These are phyloP conservation scores for Clupea harengus DNA, from an alignment of 2,113 vertebrate species.

Conservation along the genomic window DNA sequence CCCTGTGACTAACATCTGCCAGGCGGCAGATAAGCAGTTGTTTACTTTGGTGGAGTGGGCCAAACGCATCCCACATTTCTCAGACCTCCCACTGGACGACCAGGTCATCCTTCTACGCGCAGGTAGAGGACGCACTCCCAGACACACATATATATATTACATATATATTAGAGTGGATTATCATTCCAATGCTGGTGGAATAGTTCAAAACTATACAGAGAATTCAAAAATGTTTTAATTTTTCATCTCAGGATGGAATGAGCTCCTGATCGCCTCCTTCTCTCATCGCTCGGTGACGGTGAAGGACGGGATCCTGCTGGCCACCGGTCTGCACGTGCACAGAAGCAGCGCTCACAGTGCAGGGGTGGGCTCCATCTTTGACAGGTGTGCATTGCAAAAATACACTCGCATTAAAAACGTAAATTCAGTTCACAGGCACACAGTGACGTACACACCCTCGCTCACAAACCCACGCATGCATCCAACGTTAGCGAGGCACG, in stretches of 20 bases:
- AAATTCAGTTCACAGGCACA: not conserved
- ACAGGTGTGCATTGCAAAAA: constrained; percentile 71
- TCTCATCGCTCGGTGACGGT: constrained; percentile 93
- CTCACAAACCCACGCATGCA: too few species aligned
- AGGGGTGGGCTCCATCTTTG: constrained; percentile 93
- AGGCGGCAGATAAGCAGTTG: constrained; percentile 93
- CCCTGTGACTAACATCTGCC: constrained; percentile 96
- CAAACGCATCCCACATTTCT: constrained; percentile 94
- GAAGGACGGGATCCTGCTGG: constrained; percentile 92
- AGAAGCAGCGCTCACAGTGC: constrained; percentile 93
- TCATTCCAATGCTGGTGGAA: not conserved
- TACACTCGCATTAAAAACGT: not conserved
- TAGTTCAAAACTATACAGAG: not conserved
- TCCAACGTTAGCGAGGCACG: too few species aligned
- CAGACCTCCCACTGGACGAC: constrained; percentile 86
- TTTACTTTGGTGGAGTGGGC: constrained; percentile 96
- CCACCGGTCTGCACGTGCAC: constrained; percentile 90
- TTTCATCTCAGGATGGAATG: constrained; percentile 90
- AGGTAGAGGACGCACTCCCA: constrained; percentile 67
- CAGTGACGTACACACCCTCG: not conserved
- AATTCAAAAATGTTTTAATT: too few species aligned
- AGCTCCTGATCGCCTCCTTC: constrained; percentile 93
- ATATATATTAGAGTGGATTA: not conserved
- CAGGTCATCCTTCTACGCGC: constrained; percentile 94
- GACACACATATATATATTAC: too few species aligned